Percentiles rank a stretch among this genome's conserved stretches.
phyloP scores from a whole-genome alignment of 64 coral and sea anemone genomes.

The Stichodactyla helianthus region DNA sequence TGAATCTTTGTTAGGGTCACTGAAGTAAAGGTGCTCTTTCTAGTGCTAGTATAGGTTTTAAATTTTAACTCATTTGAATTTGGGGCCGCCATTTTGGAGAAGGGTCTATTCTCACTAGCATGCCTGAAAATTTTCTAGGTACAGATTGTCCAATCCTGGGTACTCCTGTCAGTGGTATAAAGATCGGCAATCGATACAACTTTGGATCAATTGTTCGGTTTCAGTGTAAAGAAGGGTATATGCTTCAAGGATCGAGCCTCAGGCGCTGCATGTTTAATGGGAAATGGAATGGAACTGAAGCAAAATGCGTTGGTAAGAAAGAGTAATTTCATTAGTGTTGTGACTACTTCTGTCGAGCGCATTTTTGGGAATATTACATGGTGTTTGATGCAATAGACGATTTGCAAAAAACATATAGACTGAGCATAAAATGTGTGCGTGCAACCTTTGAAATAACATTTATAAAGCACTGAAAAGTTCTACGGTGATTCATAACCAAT shows the following conservation, averaged over 20 bases:
- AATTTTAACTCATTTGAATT: too few relatives aligned
- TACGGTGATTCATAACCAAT: too few relatives aligned
- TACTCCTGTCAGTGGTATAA: conserved; percentile 45
- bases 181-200: conserved; percentile 66
- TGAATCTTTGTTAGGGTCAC: too few relatives aligned
- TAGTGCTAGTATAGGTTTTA: too few relatives aligned
- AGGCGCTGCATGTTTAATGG: conserved; percentile 48
- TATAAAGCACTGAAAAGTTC: too few relatives aligned
- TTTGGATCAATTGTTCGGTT: conserved; percentile 45
- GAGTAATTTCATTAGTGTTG: not conserved
- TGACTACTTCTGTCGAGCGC: not conserved
- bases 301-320: conserved; percentile 65
- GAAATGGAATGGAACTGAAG: conserved; percentile 63
- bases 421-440: too few relatives aligned
- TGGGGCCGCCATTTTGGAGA: not conserved
- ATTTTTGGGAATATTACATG: too few relatives aligned
- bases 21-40: too few relatives aligned
- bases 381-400: too few relatives aligned
- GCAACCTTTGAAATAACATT: too few relatives aligned
- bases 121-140: conserved; percentile 23
- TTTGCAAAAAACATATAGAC: too few relatives aligned
- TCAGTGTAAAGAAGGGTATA: conserved; percentile 42
- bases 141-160: conserved; percentile 57
- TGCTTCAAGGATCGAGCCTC: conserved; percentile 46
- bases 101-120: not conserved